Percentiles rank a stretch among this genome's conserved stretches.
These are phyloP conservation scores for Phoxinus dragarum DNA, from an alignment of 2,797 vertebrate species.

Conservation along the genomic window DNA sequence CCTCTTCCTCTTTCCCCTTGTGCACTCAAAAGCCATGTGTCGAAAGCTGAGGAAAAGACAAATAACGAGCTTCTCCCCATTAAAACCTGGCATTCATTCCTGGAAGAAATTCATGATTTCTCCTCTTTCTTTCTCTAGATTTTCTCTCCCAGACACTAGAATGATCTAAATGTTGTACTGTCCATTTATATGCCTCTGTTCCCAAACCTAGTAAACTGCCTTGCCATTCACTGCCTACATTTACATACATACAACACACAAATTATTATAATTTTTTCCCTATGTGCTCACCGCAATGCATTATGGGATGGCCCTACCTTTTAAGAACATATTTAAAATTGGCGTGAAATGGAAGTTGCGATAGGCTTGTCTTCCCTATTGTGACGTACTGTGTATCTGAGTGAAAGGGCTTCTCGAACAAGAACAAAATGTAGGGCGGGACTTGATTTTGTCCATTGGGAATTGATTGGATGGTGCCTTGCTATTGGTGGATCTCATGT, in stretches of 20 bases:
- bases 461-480: background rate
- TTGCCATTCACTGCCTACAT: background rate
- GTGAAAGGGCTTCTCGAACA: background rate
- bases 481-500: background rate
- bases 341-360: background rate
- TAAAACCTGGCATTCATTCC: constrained; percentile 70
- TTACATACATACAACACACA: background rate
- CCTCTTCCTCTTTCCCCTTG: constrained; percentile 38
- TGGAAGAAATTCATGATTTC: background rate
- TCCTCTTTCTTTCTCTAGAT: background rate
- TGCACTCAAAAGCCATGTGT: constrained; percentile 41
- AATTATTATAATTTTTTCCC: background rate
- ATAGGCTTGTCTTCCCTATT: background rate
- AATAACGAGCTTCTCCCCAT: constrained; percentile 75
- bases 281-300: background rate
- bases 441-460: background rate
- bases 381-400: background rate
- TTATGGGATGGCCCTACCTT: background rate
- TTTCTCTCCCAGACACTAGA: background rate
- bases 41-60: constrained; percentile 62
- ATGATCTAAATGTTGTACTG: background rate
- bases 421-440: background rate
- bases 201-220: background rate
- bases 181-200: background rate
- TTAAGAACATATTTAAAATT: background rate